phyloP scores from a whole-genome alignment of 2,113 vertebrate species.

The Plestiodon gilberti region DNA sequence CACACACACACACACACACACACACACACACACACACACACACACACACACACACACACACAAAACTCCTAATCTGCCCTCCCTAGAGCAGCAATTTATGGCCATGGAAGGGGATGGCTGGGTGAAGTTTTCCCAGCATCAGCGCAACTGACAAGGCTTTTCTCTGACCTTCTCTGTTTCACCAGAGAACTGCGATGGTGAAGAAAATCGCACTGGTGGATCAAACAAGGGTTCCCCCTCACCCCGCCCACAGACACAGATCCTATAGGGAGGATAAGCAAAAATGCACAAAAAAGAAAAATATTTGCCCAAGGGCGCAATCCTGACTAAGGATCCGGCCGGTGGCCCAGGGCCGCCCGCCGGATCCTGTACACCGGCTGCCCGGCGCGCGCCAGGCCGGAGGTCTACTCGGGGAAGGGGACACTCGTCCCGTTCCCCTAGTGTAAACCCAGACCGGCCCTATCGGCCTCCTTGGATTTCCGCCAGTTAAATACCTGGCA shows the following conservation, averaged over 20 bases:
- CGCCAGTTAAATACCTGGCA: too few species aligned
- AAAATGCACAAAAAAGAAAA: not conserved
- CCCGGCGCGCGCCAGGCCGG: too few species aligned
- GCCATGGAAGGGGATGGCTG: not conserved
- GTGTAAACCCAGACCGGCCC: too few species aligned
- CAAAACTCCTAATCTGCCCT: not conserved
- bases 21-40: too few species aligned
- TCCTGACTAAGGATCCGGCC: too few species aligned
- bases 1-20: too few species aligned
- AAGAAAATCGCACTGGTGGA: not conserved
- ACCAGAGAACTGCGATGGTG: not conserved
- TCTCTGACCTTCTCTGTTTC: not conserved
- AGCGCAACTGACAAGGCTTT: not conserved
- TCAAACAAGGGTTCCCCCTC: not conserved
- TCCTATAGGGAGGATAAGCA: not conserved
- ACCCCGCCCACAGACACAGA: not conserved
- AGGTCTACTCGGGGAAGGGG: too few species aligned
- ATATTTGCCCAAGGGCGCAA: not conserved
- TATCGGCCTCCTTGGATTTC: too few species aligned
- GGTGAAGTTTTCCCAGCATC: not conserved
- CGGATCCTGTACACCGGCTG: too few species aligned
- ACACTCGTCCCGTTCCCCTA: too few species aligned
- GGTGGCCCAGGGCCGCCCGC: too few species aligned
- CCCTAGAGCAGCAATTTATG: not conserved
- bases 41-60: too few species aligned